Evolutionary conservation across 2,113 vertebrate species (phyloP), one percentile per base, ranked within the genome.

Genomic region (Hippocampus mohnikei): DNA sequence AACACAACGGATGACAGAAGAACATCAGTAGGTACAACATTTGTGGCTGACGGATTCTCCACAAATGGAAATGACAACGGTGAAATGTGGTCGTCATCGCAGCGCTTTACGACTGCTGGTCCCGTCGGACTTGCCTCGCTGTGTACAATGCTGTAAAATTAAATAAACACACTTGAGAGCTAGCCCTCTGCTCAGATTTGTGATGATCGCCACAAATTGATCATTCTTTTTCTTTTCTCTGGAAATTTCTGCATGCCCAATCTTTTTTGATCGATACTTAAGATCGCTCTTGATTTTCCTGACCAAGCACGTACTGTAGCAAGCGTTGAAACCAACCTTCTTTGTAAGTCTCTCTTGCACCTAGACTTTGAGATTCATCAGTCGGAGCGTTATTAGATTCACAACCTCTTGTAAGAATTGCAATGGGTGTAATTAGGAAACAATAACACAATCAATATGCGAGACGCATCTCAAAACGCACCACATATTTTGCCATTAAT

Each of bases 401-500:
- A 66, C 71, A 66, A 20, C 29, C 78, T 71, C 64, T 50, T 72
- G 55, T 72, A 76, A 78, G 58, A 66, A 67, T 61, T 75, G 55
- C 59, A 48, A 15, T 10, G 21, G 21, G 59, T 73, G 52, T 70
- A 73, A 87, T 88, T 87, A 80, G 72, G 55, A 81, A 80, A 82
- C 71, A 84, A 82, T 80, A 84, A 75, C 65, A 56, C 70, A 68
- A 81, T 84, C 25, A 81, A 83, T 81, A 84, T 82, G 74, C 40
- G 33, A 69, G 69, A 70, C 20, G 55, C 23, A 62, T 69, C 84
- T 82, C 16, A 73, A 68, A 85, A 73, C 69, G 3, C 59, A 76
- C 83, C 70, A 9, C 41, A 46, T 21, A 64, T 59, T 58, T 71
- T 29, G 21, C 69, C 76, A 69, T 83, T 77, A 64, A 71, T 78